A percentile compares a stretch with the other conserved stretches of the same genome.
These are phyloP conservation scores for Arnoldichthys spilopterus DNA, from an alignment of 2,797 vertebrate genomes.

Conservation along the genomic window DNA sequence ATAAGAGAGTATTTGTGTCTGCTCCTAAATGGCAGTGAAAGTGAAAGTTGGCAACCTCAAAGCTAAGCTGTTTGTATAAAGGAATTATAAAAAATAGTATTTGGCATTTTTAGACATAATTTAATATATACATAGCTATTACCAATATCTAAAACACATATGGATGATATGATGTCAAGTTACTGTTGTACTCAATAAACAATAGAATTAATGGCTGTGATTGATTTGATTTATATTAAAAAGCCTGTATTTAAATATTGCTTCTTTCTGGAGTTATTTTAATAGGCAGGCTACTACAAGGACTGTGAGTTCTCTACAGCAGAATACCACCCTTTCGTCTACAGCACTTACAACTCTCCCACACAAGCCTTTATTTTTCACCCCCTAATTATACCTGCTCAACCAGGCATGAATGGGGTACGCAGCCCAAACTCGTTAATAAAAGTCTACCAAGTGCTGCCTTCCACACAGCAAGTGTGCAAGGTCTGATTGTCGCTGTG, in stretches of 20 bases:
- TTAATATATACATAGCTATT: neutral
- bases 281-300: constrained; percentile 69
- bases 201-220: constrained; percentile 61
- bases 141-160: neutral
- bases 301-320: constrained; percentile 53
- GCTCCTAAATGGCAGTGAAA: neutral
- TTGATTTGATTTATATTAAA: constrained; percentile 54
- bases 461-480: constrained; percentile 73
- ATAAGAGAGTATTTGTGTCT: too few species aligned
- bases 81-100: too few species aligned
- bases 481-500: constrained; percentile 80
- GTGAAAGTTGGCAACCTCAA: neutral
- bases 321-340: constrained; percentile 54
- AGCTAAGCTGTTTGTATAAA: neutral
- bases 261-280: constrained; percentile 68
- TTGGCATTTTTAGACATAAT: neutral
- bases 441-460: constrained; percentile 71
- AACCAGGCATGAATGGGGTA: constrained; percentile 72
- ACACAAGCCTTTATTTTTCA: constrained; percentile 48
- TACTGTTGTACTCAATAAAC: neutral
- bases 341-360: constrained; percentile 52
- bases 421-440: constrained; percentile 73
- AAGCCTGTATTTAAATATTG: constrained; percentile 53
- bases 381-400: constrained; percentile 75
- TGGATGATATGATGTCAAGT: neutral